Evolutionary conservation across 2,888 invertebrate species (phyloP), one percentile per base, ranked within the genome.

Genomic region (Epinotia ramella): DNA sequence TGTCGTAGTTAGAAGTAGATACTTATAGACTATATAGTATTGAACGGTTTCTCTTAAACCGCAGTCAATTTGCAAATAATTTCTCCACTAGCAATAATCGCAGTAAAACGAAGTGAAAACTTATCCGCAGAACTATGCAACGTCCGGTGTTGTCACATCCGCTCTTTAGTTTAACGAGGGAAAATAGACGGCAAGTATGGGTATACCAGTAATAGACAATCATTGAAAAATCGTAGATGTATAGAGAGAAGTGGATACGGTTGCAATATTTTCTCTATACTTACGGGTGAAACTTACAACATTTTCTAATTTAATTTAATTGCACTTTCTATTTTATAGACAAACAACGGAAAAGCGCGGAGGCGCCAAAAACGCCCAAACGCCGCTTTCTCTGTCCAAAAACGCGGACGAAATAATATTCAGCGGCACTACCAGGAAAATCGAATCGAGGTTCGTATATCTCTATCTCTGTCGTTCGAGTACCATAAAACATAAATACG

Each of bases 21-120:
- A 16, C 16, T 6, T 16, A 13, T 49, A 16, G 0, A 46, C 46
- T 7, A 12, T 53, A 53, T 2, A 9, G 9, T 44, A 46, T 33
- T 53, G 65, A 24, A 69, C 40, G 76, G 76, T 79, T 78, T 79
- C 78, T 78, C 79, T 57, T 69, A 66, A 63, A 75, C 66, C 73
- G 40, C 73, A 73, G 76, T 72, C 77, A 78, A 80, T 80, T 78
- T 75, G 78, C 76, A 62, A 78, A 74, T 78, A 80, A 80, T 81
- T 81, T 81, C 81, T 80, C 81, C 76, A 56, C 44, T 60, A 62
- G 62, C 66, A 67, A 66, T 77, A 66, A 75, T 66, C 44, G 70
- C 56, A 20, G 77, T 46, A 70, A 77, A 77, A 73, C 77, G 69
- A 65, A 56, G 77, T 66, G 73, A 73, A 73, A 73, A 73, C 64